A percentile compares a stretch with the other conserved stretches of the same genome.
These are phyloP conservation scores for Lampropteryx suffumata DNA, from an alignment of 2,888 invertebrate species.

Conservation along the genomic window DNA sequence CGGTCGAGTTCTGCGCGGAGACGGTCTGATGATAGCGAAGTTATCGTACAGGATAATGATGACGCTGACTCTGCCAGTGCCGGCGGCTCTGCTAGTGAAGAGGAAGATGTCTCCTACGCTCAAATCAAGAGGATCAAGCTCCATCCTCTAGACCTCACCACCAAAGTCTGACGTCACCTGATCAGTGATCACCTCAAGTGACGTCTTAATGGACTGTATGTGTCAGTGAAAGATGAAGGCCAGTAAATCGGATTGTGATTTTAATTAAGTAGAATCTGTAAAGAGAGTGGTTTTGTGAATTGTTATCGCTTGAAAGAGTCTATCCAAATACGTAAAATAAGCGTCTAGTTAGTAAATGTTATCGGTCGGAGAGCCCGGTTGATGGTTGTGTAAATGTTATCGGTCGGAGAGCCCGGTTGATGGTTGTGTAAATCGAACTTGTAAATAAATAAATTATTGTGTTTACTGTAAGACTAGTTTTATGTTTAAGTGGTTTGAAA, in stretches of 20 bases:
- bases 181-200: no score
- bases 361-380: slow-evolving; percentile 55
- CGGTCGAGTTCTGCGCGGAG: slow-evolving; percentile 77
- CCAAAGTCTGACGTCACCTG: slow-evolving; percentile 85
- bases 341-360: slow-evolving; percentile 66
- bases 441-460: slow-evolving; percentile 73
- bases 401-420: slow-evolving; percentile 64
- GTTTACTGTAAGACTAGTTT: slow-evolving; percentile 60
- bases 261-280: slow-evolving; percentile 62
- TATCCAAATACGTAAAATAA: slow-evolving; percentile 81
- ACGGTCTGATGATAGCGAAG: slow-evolving; percentile 78
- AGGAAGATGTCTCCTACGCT: slow-evolving; percentile 80
- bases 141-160: slow-evolving; percentile 86
- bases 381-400: slow-evolving; percentile 74
- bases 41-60: slow-evolving; percentile 67
- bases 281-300: slow-evolving; percentile 62
- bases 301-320: slow-evolving; percentile 80
- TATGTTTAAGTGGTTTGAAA: slow-evolving; percentile 57
- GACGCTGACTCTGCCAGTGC: slow-evolving; percentile 73
- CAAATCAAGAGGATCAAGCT: slow-evolving; percentile 83
- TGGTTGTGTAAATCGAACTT: slow-evolving; percentile 68
- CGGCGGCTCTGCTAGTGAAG: slow-evolving; percentile 73
- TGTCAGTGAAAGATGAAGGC: slow-evolving; percentile 67
- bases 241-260: slow-evolving; percentile 80
- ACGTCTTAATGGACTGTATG: slow-evolving; percentile 18